Evolutionary conservation across 2,888 invertebrate species (phyloP).

Genomic region (Drosophila recens): DNA sequence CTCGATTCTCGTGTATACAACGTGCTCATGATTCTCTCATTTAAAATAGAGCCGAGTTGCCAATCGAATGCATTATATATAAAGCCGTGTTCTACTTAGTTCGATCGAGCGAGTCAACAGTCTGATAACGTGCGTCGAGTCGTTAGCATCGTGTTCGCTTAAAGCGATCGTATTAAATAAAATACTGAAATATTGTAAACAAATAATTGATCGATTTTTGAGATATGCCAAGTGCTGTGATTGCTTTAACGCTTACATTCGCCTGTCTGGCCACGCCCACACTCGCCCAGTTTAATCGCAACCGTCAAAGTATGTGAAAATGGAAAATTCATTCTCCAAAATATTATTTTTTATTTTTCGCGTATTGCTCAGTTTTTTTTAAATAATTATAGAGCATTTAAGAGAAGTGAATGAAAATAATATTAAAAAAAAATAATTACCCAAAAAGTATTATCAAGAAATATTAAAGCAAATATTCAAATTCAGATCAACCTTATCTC

Average conservation of each 20-base stretch:
- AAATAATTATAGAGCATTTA: neutral
- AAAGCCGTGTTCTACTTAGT: neutral
- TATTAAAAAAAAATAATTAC: neutral
- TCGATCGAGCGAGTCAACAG: slow-evolving; percentile 5
- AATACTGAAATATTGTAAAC: neutral
- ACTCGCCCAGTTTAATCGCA: slow-evolving; percentile 65
- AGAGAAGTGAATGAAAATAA: neutral
- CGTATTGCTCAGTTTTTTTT: neutral
- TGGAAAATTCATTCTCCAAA: neutral
- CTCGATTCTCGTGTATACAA: neutral
- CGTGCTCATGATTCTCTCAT: slow-evolving; percentile 2
- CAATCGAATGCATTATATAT: slow-evolving; percentile 2
- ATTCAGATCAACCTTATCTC: no score
- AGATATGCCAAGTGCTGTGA: slow-evolving; percentile 35
- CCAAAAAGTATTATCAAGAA: neutral
- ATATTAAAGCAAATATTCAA: no score
- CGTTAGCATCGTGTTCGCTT: slow-evolving; percentile 35
- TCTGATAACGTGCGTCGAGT: slow-evolving; percentile 57
- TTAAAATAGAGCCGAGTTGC: neutral
- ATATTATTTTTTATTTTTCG: neutral
- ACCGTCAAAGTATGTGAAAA: slow-evolving; percentile 56
- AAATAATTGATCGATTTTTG: neutral
- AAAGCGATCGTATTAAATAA: neutral
- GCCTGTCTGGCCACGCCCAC: slow-evolving; percentile 41
- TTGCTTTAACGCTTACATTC: slow-evolving; percentile 27